These are phyloP conservation scores for Nebria brevicollis DNA, from an alignment of 2,888 invertebrate genomes.

Conservation along the genomic window DNA sequence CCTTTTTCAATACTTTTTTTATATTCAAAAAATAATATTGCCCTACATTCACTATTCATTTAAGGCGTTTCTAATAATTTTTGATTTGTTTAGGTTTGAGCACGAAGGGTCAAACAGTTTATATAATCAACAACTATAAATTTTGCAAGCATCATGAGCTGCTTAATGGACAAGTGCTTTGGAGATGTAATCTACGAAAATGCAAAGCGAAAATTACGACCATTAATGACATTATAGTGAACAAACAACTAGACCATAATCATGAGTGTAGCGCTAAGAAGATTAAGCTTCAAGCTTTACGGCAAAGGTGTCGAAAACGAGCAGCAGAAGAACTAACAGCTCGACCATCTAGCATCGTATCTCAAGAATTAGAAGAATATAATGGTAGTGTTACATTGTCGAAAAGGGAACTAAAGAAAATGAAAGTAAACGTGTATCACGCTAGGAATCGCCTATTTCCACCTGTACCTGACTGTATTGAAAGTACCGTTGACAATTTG, in stretches of 20 bases:
- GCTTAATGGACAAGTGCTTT: not conserved
- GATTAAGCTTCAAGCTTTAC: not conserved
- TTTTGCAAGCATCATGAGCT: not conserved
- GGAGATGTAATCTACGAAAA: not conserved
- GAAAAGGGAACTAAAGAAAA: not conserved
- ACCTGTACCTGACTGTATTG: not conserved
- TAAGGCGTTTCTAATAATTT: not conserved
- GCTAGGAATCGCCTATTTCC: not conserved
- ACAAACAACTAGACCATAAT: not conserved
- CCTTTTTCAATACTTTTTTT: no score
- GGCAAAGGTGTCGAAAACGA: not conserved
- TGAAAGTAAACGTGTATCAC: not conserved
- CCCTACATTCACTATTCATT: no score
- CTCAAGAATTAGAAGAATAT: not conserved
- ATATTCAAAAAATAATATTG: no score
- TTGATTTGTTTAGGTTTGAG: not conserved
- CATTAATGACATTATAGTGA: not conserved
- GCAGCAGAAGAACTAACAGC: not conserved
- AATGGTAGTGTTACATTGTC: not conserved
- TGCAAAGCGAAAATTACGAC: not conserved
- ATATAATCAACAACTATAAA: not conserved
- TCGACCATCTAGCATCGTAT: not conserved
- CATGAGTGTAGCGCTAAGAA: not conserved
- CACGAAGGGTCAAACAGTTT: not conserved
- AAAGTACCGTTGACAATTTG: not conserved